Evolutionary conservation across 1,140 invertebrate genomes (phyloP), one percentile per base, ranked within the genome.

Genomic region (Lasioglossum albipes): DNA sequence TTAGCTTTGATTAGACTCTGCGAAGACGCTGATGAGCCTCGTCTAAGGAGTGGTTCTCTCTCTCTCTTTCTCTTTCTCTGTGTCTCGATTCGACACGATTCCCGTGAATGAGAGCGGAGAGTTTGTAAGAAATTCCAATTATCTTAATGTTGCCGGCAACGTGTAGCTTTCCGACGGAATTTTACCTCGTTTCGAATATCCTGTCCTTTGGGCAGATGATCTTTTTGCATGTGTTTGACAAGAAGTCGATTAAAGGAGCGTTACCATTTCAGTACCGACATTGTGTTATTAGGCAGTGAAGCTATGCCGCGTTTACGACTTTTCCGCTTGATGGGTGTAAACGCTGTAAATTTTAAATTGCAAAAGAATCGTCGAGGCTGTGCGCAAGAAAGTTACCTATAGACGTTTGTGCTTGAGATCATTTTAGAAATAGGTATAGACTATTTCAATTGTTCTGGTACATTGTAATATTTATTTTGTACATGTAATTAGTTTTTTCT

Each of bases 191-290:
- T 18, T 7, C n/a, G 59, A 31, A 18, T 31, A 54, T 16, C 41
- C 13, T 49, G 57, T 62, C 52, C 59, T 73, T 61, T 42, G 7
- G 41, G n/a, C 2, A 22, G 20, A 20, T 9, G 20, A 31, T 54
- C 22, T 68, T 52, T 12, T 45, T 41, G 3, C 10, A 7, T 18
- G 20, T n/a, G 27, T 42, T 36, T 7, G 27, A 36, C 70, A 61
- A 73, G 71, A 73, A 62, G 42, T 62, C n/a, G 59, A 62, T 73
- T 72, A 42, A 72, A n/a, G n/a, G 12, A 45, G 20, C n/a, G 54
- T 27, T 22, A 72, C 41, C 6, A 9, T 61, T 22, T 22, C n/a
- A 54, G 10, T 31, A n/a, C 42, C 42, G 42, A 41, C 5, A 27
- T 69, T 49, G 67, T 69, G 67, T 54, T 31, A 69, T 31, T 27